phyloP scores from a whole-genome alignment of 2,113 vertebrate genomes.

The Mormyrus iriodes region DNA sequence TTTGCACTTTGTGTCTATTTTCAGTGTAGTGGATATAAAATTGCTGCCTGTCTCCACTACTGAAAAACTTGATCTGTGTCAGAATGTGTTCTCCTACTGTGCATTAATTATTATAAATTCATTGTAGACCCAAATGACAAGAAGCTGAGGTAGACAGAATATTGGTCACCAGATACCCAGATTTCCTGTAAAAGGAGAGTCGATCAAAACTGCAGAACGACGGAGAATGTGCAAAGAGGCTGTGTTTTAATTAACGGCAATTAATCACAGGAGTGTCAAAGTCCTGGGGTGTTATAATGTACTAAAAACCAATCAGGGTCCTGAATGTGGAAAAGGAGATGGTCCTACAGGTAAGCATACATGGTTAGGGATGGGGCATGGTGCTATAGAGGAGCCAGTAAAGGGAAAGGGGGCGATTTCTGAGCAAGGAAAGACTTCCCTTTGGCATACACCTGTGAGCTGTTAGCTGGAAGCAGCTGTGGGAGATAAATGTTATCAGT shows the following conservation, averaged over 20 bases:
- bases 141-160: neutral
- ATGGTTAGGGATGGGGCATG: neutral
- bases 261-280: neutral
- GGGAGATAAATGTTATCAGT: neutral
- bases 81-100: neutral
- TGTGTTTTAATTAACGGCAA: neutral
- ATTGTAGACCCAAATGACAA: neutral
- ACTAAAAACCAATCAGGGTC: neutral
- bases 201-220: neutral
- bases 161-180: neutral
- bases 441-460: neutral
- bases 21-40: neutral
- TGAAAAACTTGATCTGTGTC: neutral
- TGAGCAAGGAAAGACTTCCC: no score
- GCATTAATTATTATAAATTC: neutral
- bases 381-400: neutral
- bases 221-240: neutral
- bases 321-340: neutral
- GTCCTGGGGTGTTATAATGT: neutral
- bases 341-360: neutral
- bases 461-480: neutral
- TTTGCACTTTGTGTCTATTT: neutral
- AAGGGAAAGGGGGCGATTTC: no score
- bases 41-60: neutral
- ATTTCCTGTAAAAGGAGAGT: conserved; percentile 7